These are phyloP conservation scores for Lottia gigantea DNA, from an alignment of 2,888 invertebrate species.

Conservation along the genomic window DNA sequence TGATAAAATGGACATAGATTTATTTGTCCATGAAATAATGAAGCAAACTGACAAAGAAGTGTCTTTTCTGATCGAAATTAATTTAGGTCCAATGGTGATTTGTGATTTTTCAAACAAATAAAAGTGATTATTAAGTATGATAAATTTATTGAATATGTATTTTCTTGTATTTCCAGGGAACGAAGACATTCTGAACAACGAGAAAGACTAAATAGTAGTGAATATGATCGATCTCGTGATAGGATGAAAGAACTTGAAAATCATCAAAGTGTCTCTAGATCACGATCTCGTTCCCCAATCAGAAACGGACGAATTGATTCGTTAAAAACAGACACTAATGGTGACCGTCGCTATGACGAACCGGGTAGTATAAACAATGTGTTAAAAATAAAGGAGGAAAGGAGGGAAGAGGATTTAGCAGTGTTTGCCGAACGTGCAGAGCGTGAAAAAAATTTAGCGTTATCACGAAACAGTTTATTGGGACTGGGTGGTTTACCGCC, in stretches of 20 bases:
- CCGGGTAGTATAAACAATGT: conserved; percentile 25
- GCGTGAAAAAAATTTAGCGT: conserved; percentile 30
- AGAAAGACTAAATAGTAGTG: conserved; percentile 39
- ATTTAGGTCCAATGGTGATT: too few species aligned
- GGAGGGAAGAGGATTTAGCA: conserved; percentile 45
- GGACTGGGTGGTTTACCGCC: conserved; percentile 18
- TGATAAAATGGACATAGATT: too few species aligned
- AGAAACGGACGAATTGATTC: conserved; percentile 53
- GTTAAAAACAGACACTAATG: conserved; percentile 42
- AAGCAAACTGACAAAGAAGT: too few species aligned
- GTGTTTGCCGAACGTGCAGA: conserved; percentile 34
- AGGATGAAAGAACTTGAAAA: conserved; percentile 28
- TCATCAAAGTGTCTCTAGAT: conserved; percentile 40
- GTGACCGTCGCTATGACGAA: conserved; percentile 46
- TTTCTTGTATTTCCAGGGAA: conserved; percentile 33
- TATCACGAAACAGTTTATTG: conserved; percentile 21
- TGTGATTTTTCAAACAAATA: too few species aligned
- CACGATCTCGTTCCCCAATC: conserved; percentile 55
- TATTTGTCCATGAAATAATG: too few species aligned
- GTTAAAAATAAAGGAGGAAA: conserved; percentile 55
- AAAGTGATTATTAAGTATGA: too few species aligned
- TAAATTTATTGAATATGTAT: too few species aligned
- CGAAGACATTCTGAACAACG: conserved; percentile 37
- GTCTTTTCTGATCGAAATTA: too few species aligned
- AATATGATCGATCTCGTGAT: conserved; percentile 38